Percentiles rank a stretch among this genome's conserved stretches.
phyloP scores from a whole-genome alignment of 2,888 invertebrate genomes.

The Tiliacea citrago region DNA sequence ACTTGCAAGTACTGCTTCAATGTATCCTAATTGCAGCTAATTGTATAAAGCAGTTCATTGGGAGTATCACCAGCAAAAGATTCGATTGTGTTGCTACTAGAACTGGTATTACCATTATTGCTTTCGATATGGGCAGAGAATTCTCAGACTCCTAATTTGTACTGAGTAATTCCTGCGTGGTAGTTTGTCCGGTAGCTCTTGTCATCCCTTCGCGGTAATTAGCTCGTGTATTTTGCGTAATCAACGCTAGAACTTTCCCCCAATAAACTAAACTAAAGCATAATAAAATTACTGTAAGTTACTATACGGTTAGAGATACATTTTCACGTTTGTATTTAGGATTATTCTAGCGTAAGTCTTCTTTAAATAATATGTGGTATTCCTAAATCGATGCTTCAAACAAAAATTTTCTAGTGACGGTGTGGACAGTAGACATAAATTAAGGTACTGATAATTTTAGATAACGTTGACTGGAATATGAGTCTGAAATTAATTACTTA shows the following conservation, averaged over 20 bases:
- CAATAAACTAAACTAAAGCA: slow-evolving; percentile 72
- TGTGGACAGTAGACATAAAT: slow-evolving; percentile 74
- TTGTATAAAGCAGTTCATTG: slow-evolving; percentile 14
- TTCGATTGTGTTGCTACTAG: slow-evolving; percentile 17
- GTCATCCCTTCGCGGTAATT: slow-evolving; percentile 54
- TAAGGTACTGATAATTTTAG: slow-evolving; percentile 81
- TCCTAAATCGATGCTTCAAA: slow-evolving; percentile 79
- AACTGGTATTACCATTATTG: slow-evolving; percentile 10
- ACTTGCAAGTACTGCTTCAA: slow-evolving; percentile 14
- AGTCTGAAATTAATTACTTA: slow-evolving; percentile 83
- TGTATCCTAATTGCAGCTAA: slow-evolving; percentile 17
- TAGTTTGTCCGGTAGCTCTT: slow-evolving; percentile 49
- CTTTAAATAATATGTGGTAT: slow-evolving; percentile 71
- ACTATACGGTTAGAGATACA: slow-evolving; percentile 75
- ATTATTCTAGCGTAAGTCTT: slow-evolving; percentile 76
- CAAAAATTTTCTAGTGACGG: slow-evolving; percentile 79
- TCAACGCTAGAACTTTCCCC: slow-evolving; percentile 70
- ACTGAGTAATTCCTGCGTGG: slow-evolving; percentile 13
- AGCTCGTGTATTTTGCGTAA: slow-evolving; percentile 65
- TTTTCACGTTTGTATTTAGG: slow-evolving; percentile 85
- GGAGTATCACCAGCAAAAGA: not conserved
- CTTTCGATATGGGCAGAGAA: slow-evolving; percentile 28
- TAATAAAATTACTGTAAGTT: slow-evolving; percentile 74
- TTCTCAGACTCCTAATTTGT: slow-evolving; percentile 21
- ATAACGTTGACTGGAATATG: slow-evolving; percentile 80